Conservation (phyloP, 2,113 vertebrate genomes). For the Phrynosoma blainvillii region DNA sequence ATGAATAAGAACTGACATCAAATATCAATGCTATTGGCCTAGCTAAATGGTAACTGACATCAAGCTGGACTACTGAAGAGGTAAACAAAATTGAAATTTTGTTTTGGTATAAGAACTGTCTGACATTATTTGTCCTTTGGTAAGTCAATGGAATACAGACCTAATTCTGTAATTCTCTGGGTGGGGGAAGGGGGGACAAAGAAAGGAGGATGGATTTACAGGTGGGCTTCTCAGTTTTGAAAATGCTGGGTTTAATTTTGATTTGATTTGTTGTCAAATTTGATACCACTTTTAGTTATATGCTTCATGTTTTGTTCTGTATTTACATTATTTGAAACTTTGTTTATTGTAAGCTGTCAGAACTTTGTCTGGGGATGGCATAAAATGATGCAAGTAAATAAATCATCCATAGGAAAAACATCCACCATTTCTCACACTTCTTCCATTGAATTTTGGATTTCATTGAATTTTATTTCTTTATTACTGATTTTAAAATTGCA, state of each 20-base stretch:
- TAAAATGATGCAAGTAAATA: neutral
- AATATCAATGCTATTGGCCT: constrained; percentile 79
- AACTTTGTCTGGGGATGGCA: neutral
- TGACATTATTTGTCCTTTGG: constrained; percentile 78
- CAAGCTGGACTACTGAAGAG: constrained; percentile 65
- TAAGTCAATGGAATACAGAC: constrained; percentile 65
- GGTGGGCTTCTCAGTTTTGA: neutral
- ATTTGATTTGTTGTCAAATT: neutral
- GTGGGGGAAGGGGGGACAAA: neutral
- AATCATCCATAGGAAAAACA: neutral
- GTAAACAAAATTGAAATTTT: constrained; percentile 77
- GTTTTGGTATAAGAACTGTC: constrained; percentile 67
- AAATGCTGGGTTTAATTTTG: neutral
- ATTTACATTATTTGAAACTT: neutral
- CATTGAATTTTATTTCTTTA: neutral
- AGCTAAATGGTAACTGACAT: constrained; percentile 78
- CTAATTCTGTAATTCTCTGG: constrained; percentile 54
- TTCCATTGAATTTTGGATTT: neutral
- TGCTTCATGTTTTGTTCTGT: neutral
- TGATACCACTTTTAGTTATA: neutral
- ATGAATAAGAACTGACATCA: constrained; percentile 80
- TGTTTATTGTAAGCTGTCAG: neutral
- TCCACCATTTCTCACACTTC: neutral
- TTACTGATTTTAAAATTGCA: neutral
- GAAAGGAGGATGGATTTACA: constrained; percentile 21